phyloP scores from a whole-genome alignment of 1,140 invertebrate genomes.

The Armadillidium nasatum region DNA sequence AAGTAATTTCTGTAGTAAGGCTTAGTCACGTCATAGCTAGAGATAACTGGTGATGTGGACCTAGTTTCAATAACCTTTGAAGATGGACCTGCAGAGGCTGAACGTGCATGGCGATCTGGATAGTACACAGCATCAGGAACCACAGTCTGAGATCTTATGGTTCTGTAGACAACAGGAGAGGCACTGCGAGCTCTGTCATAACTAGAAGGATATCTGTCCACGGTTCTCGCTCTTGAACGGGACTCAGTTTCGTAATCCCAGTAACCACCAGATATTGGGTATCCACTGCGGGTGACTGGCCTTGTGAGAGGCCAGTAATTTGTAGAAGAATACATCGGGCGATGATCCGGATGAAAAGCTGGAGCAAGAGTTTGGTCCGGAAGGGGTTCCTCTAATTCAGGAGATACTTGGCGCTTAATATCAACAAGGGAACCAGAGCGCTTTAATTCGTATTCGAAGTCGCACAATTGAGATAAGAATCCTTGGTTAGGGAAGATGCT shows the following conservation, averaged over 20 bases:
- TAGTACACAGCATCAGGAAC: not conserved
- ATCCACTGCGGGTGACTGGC: not conserved
- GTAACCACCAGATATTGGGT: not conserved
- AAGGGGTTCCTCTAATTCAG: not conserved
- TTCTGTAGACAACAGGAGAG: not conserved
- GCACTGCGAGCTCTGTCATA: not conserved
- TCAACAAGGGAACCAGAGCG: not conserved
- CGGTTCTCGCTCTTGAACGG: not conserved
- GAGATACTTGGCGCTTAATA: not conserved
- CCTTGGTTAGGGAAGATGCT: constrained; percentile 69
- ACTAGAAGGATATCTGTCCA: not conserved
- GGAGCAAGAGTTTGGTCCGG: not conserved
- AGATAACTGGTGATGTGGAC: not conserved
- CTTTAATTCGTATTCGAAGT: constrained; percentile 56
- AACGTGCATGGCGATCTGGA: not conserved
- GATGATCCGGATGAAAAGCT: not conserved
- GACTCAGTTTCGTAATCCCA: not conserved
- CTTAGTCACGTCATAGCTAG: not conserved
- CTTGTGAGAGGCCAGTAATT: not conserved
- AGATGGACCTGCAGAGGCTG: not conserved
- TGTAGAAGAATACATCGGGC: not conserved
- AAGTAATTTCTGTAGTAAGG: not conserved
- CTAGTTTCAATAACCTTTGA: not conserved
- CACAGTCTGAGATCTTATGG: not conserved
- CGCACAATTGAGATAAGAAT: constrained; percentile 69